A percentile compares a stretch with the other conserved stretches of the same genome.
phyloP scores from a whole-genome alignment of 2,113 vertebrate species.

The Oryzias melastigma region DNA sequence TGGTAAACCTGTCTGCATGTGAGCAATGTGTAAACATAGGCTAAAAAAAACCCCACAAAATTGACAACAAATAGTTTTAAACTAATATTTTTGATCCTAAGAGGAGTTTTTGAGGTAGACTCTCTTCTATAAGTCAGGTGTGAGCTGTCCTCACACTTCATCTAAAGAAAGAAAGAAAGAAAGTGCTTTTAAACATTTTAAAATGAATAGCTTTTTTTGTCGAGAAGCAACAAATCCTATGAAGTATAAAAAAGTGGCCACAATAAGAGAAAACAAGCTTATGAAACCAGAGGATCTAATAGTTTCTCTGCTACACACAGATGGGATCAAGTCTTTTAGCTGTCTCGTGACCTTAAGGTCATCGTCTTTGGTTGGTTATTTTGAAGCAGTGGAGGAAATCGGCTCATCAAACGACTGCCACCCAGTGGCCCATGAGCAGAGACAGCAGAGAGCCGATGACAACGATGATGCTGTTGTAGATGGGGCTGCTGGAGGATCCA shows the following conservation, averaged over 20 bases:
- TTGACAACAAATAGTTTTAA: too few species aligned
- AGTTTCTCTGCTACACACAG: neutral
- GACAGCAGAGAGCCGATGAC: slow-evolving; percentile 61
- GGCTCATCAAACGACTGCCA: slow-evolving; percentile 47
- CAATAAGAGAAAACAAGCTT: neutral
- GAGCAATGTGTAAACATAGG: neutral
- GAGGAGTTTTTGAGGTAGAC: slow-evolving; percentile 23
- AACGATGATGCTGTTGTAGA: slow-evolving; percentile 64
- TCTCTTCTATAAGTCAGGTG: neutral
- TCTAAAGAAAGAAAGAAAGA: neutral
- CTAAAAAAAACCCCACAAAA: neutral
- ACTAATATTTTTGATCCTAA: slow-evolving; percentile 9
- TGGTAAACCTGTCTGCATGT: neutral
- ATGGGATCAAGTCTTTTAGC: neutral
- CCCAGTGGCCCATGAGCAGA: slow-evolving; percentile 64
- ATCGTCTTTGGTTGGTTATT: neutral
- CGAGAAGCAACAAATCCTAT: neutral
- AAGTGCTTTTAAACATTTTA: neutral
- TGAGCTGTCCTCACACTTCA: too few species aligned
- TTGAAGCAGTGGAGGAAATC: neutral
- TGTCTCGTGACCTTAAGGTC: neutral
- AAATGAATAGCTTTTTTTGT: too few species aligned
- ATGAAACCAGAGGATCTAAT: neutral
- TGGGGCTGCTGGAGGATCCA: slow-evolving; percentile 56
- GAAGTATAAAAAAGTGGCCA: slow-evolving; percentile 26